phyloP scores from a whole-genome alignment of 2,113 vertebrate genomes.

The Labrus mixtus region DNA sequence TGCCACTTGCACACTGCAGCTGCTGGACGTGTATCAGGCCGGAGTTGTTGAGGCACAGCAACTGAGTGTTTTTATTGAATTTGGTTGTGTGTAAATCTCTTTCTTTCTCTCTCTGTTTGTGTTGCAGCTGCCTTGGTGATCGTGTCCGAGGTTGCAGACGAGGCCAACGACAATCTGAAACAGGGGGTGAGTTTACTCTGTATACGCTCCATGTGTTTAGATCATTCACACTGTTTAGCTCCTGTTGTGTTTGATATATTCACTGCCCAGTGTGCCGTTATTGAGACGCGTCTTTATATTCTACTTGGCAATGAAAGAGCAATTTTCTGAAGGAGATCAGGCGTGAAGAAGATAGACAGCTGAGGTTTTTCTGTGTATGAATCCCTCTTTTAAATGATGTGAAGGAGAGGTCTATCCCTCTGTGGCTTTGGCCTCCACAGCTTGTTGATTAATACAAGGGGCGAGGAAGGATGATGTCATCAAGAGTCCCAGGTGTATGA shows the following conservation, averaged over 20 bases:
- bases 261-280: not conserved
- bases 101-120: conserved; percentile 58
- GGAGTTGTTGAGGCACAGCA: conserved; percentile 22
- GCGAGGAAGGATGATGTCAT: conserved; percentile 70
- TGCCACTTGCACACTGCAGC: conserved; percentile 14
- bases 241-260: conserved; percentile 36
- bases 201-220: conserved; percentile 20
- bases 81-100: conserved; percentile 22
- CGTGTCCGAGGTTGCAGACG: conserved; percentile 91
- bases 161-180: conserved; percentile 92
- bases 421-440: conserved; percentile 31
- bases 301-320: conserved; percentile 42
- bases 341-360: conserved; percentile 54
- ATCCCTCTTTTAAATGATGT: conserved; percentile 38
- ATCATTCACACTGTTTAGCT: conserved; percentile 23
- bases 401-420: conserved; percentile 53
- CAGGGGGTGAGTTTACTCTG: conserved; percentile 90
- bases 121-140: conserved; percentile 90
- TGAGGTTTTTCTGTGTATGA: conserved; percentile 28
- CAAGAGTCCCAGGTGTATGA: conserved; percentile 76
- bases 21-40: conserved; percentile 8
- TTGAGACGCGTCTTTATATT: conserved; percentile 34
- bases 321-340: conserved; percentile 28
- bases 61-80: conserved; percentile 31
- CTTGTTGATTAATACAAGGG: conserved; percentile 52